A percentile compares a stretch with the other conserved stretches of the same genome.
Conservation (phyloP, 1,140 invertebrate species). For the Hylaeus volcanicus region DNA sequence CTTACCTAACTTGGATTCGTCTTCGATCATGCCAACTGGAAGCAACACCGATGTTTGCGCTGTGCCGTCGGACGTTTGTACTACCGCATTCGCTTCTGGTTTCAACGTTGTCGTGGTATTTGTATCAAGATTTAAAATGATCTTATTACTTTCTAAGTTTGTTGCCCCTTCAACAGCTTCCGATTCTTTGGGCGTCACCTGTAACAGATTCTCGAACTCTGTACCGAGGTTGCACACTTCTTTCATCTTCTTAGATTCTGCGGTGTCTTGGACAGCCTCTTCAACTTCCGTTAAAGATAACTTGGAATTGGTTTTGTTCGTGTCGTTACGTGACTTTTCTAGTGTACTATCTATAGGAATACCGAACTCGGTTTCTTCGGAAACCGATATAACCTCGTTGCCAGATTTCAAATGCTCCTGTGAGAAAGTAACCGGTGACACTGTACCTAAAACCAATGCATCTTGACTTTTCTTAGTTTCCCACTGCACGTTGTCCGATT, state of each 20-base stretch:
- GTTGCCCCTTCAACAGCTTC: conserved; percentile 54
- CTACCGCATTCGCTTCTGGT: conserved; percentile 53
- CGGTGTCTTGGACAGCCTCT: conserved; percentile 54
- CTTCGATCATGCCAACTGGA: conserved; percentile 31
- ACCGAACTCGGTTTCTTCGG: conserved; percentile 33
- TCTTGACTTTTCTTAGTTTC: background rate
- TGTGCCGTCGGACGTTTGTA: conserved; percentile 11
- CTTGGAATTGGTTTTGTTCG: conserved; percentile 17
- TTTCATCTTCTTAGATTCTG: conserved; percentile 54
- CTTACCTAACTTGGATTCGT: conserved; percentile 59
- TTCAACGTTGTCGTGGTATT: conserved; percentile 78
- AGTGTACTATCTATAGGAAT: conserved; percentile 34
- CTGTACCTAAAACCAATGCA: background rate
- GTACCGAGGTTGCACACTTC: conserved; percentile 70
- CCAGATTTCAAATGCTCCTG: conserved; percentile 17
- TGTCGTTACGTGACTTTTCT: conserved; percentile 28
- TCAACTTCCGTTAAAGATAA: conserved; percentile 42
- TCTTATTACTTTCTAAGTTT: conserved; percentile 71
- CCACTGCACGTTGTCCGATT: conserved; percentile 9
- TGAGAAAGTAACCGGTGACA: background rate
- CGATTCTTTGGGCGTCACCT: conserved; percentile 55
- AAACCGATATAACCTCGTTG: background rate
- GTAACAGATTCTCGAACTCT: conserved; percentile 71
- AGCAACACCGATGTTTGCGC: conserved; percentile 28
- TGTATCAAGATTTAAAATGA: conserved; percentile 78